Percentiles rank a stretch among this genome's conserved stretches.
Evolutionary conservation across 2,113 vertebrate species (phyloP).

Genomic region (Chaetorhynchus papuensis): DNA sequence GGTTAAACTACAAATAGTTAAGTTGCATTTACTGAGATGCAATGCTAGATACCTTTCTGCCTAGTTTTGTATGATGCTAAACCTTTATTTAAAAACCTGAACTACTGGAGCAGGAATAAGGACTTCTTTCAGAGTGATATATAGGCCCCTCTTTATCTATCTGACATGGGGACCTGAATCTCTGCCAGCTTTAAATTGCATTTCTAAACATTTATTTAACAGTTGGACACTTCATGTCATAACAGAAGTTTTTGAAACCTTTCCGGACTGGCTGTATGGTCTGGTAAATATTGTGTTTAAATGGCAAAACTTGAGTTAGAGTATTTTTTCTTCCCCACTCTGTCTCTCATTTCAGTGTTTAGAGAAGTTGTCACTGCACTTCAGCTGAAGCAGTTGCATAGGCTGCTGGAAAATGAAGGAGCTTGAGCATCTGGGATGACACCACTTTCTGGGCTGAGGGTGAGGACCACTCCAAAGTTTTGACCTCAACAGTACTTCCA

Average conservation of each 20-base stretch:
- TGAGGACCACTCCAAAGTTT: neutral
- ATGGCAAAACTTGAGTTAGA: neutral
- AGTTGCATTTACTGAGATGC: neutral
- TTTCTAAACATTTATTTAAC: slow-evolving; percentile 72
- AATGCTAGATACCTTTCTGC: neutral
- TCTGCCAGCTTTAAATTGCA: slow-evolving; percentile 63
- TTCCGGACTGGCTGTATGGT: slow-evolving; percentile 31
- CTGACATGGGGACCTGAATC: slow-evolving; percentile 59
- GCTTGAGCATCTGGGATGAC: neutral
- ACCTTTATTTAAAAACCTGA: neutral
- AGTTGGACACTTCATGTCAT: slow-evolving; percentile 56
- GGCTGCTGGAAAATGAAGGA: neutral
- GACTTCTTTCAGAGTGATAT: slow-evolving; percentile 3
- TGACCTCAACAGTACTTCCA: neutral
- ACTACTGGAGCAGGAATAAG: neutral
- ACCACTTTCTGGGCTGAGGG: neutral
- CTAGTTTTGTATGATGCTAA: neutral
- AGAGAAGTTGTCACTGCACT: neutral
- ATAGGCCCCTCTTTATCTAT: slow-evolving; percentile 50
- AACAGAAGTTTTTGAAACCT: slow-evolving; percentile 61
- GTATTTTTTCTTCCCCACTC: neutral
- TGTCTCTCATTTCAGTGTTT: slow-evolving; percentile 3
- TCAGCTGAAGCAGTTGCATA: neutral
- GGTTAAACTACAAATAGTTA: neutral
- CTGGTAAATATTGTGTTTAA: slow-evolving; percentile 28